Percentiles rank a stretch among this genome's conserved stretches.
phyloP scores from a whole-genome alignment of 30 jellyfish, hydroid and myxozoan species.

The Aurelia aurita region DNA sequence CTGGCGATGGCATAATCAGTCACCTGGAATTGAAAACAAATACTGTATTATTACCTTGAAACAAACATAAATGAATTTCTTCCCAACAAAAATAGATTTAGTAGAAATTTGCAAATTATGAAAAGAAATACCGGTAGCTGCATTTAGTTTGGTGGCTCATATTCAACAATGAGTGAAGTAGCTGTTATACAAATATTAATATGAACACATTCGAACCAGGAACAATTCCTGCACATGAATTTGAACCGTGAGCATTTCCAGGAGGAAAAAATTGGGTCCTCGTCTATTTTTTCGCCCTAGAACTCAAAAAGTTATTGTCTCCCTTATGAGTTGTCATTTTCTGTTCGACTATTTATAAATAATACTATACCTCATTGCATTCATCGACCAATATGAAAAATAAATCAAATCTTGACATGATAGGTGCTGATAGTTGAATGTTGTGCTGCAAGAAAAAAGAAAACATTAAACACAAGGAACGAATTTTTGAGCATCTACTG shows the following conservation, averaged over 20 bases:
- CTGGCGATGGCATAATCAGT: slow-evolving; percentile 98
- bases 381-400: slow-evolving; percentile 98
- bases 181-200: no score
- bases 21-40: slow-evolving; percentile 49
- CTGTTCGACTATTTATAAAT: not conserved
- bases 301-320: no score
- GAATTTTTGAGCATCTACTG: not conserved
- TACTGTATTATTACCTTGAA: not conserved
- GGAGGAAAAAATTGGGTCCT: no score
- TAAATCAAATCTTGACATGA: slow-evolving; percentile 99
- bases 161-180: no score
- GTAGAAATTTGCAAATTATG: not conserved
- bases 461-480: no score
- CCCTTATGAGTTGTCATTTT: no score
- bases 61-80: no score
- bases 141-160: no score
- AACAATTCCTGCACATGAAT: no score
- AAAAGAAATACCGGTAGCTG: not conserved
- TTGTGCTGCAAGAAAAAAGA: slow-evolving; percentile 69
- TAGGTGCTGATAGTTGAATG: slow-evolving; percentile 96
- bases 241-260: no score
- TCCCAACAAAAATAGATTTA: not conserved
- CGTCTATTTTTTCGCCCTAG: no score
- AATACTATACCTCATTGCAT: slow-evolving; percentile 88
- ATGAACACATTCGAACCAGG: no score